phyloP scores from a whole-genome alignment of 2,888 invertebrate species.

The Scaptomyza polygonia region DNA sequence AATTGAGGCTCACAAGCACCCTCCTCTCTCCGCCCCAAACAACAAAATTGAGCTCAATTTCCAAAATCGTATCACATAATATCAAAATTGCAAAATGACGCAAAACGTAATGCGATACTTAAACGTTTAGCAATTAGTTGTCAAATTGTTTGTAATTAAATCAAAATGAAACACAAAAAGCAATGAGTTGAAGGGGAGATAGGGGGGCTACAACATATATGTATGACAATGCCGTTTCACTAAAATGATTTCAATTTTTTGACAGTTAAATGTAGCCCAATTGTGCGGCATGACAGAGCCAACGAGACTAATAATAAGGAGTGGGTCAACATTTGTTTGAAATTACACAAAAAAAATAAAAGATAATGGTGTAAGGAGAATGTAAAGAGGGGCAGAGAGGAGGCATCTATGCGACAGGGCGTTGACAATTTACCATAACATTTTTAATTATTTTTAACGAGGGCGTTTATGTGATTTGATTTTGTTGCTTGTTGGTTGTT shows the following conservation, averaged over 20 bases:
- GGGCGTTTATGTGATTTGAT: constrained; percentile 75
- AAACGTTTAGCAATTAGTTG: constrained; percentile 78
- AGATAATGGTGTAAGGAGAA: constrained; percentile 9
- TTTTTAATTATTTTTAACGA: constrained; percentile 76
- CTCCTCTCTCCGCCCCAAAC: too few species aligned
- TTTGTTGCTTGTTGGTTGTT: constrained; percentile 15
- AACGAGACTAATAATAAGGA: constrained; percentile 35
- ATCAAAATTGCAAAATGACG: constrained; percentile 76
- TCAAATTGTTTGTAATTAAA: constrained; percentile 81
- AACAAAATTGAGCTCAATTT: constrained; percentile 53
- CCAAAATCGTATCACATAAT: constrained; percentile 64
- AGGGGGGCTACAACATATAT: constrained; percentile 27
- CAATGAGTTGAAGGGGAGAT: neutral
- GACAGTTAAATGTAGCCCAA: constrained; percentile 71
- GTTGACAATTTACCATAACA: constrained; percentile 78
- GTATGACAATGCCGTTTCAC: constrained; percentile 69
- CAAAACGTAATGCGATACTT: constrained; percentile 78
- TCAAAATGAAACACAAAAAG: constrained; percentile 72
- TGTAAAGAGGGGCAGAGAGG: neutral
- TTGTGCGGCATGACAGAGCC: constrained; percentile 65
- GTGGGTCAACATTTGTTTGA: constrained; percentile 58
- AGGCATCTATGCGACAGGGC: constrained; percentile 46
- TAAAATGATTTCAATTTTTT: constrained; percentile 69
- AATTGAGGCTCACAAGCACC: constrained; percentile 11
- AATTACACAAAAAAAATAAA: neutral